These are phyloP conservation scores for Aromia moschata DNA, from an alignment of 2,888 invertebrate species.

Conservation along the genomic window DNA sequence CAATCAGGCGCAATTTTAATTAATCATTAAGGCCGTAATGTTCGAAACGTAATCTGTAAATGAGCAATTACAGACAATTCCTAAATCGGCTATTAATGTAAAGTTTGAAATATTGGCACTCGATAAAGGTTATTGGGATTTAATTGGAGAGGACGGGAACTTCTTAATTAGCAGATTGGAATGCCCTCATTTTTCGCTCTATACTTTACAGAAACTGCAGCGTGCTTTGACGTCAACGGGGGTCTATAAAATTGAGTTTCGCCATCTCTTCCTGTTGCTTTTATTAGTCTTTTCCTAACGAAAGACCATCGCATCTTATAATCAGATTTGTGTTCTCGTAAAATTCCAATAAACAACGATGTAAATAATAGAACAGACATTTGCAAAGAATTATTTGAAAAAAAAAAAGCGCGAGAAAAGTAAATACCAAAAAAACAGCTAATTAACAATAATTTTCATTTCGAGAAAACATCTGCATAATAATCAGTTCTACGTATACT, in stretches of 20 bases:
- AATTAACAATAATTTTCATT: too few relatives aligned
- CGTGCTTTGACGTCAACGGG: background rate
- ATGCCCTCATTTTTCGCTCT: background rate
- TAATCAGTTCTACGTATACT: too few relatives aligned
- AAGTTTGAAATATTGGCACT: constrained; percentile 10
- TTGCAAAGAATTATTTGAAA: too few relatives aligned
- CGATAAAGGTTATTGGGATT: constrained; percentile 11
- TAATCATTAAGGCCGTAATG: constrained; percentile 13
- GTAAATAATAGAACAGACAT: too few relatives aligned
- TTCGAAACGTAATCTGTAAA: constrained; percentile 20
- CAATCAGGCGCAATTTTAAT: constrained; percentile 19
- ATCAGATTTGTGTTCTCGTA: too few relatives aligned
- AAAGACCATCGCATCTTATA: too few relatives aligned
- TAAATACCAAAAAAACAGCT: too few relatives aligned
- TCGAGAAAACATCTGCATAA: too few relatives aligned
- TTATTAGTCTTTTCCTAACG: too few relatives aligned
- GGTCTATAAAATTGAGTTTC: background rate
- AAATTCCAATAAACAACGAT: too few relatives aligned
- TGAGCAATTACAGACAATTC: constrained; percentile 29
- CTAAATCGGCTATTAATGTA: constrained; percentile 28
- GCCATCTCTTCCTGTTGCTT: too few relatives aligned
- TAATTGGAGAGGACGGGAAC: constrained; percentile 3
- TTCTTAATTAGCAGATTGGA: constrained; percentile 9
- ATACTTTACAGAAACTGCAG: background rate
- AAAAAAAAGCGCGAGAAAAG: too few relatives aligned